These are phyloP conservation scores for Pempheris klunzingeri DNA, from an alignment of 2,797 vertebrate genomes.

Conservation along the genomic window DNA sequence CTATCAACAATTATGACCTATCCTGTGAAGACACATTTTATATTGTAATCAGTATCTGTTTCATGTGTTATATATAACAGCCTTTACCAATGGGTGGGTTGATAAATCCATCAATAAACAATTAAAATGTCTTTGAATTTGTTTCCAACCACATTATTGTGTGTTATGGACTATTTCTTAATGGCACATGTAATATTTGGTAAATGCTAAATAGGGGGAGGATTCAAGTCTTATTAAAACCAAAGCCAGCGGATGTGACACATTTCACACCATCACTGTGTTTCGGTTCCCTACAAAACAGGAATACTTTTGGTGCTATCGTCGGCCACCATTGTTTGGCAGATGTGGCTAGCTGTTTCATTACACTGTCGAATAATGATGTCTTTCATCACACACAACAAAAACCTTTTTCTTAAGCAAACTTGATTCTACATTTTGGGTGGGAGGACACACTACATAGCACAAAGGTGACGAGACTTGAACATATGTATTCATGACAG, in stretches of 20 bases:
- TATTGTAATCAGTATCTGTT: background rate
- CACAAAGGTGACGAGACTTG: background rate
- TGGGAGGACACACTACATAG: background rate
- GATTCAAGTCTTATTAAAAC: background rate
- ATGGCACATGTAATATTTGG: background rate
- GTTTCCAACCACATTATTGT: background rate
- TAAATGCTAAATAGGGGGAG: background rate
- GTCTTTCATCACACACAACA: background rate
- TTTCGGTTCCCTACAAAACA: background rate
- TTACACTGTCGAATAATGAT: background rate
- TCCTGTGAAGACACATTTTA: background rate
- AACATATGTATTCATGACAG: background rate
- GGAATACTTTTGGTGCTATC: background rate
- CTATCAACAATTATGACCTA: background rate
- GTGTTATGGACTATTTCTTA: background rate
- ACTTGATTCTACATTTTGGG: background rate
- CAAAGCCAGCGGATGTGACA: background rate
- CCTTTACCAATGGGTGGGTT: background rate
- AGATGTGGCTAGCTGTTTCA: no score
- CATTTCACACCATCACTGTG: constrained; percentile 20
- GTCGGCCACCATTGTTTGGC: background rate
- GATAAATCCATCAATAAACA: background rate
- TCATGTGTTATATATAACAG: background rate
- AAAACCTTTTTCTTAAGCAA: no score
- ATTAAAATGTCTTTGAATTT: background rate